A percentile compares a stretch with the other conserved stretches of the same genome.
These are phyloP conservation scores for Armadillidium nasatum DNA, from an alignment of 1,140 invertebrate species.

Conservation along the genomic window DNA sequence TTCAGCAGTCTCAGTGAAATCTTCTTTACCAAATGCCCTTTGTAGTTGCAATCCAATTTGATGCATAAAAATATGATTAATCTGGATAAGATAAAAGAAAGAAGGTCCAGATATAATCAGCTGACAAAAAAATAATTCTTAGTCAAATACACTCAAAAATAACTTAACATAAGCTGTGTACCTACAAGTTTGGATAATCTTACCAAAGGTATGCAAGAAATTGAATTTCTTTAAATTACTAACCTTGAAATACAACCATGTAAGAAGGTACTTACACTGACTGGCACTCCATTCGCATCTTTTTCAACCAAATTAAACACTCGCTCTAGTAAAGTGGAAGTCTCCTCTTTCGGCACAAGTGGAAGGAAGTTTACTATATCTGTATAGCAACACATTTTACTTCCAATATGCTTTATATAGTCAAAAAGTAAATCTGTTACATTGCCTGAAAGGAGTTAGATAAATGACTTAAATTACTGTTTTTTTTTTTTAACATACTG, in stretches of 20 bases:
- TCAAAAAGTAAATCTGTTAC: constrained; percentile 24
- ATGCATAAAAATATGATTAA: neutral
- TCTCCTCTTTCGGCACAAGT: constrained; percentile 26
- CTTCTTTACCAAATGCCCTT: constrained; percentile 27
- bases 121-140: no score
- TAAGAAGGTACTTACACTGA: constrained; percentile 6
- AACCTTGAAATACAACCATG: no score
- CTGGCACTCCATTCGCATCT: constrained; percentile 23
- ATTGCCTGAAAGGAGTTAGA: constrained; percentile 26
- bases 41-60: constrained; percentile 26
- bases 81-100: no score
- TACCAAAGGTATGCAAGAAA: no score
- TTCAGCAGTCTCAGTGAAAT: neutral
- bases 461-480: no score
- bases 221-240: no score
- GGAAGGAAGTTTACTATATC: constrained; percentile 33
- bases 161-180: no score
- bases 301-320: neutral
- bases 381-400: constrained; percentile 38
- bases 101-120: no score
- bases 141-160: no score
- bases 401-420: constrained; percentile 29
- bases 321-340: constrained; percentile 6
- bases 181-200: no score
- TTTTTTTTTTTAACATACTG: no score